Base-by-base conservation (phyloP, 2,113 vertebrate species). In the Ciconia stormi region DNA sequence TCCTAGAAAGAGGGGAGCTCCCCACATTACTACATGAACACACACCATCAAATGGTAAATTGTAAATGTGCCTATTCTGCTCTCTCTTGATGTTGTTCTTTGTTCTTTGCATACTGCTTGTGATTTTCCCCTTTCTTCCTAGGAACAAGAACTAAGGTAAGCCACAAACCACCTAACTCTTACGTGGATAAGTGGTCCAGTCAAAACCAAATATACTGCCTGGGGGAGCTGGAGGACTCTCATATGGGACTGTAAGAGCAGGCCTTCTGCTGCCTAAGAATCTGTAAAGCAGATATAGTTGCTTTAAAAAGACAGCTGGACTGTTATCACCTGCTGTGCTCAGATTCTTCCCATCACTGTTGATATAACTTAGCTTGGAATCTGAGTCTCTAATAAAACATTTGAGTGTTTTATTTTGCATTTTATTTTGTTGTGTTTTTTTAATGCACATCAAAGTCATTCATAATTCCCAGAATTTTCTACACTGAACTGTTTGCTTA, bases 401-500 rank as follows among this genome's bases (percentile, higher is more conserved):
- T 88, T 81, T n/a, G 78, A 82, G 30, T 96, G 87, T 83, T 97
- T 96, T 96, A 96, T 85, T 97, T 96, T 94, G 65, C 23, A 42
- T 95, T 94, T 81, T 91, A 93, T 95, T 95, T 93, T 87, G 34
- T 70, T 55, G 40, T 42, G 3, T 65, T 94, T 92, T 71, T 90
- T 89, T 49, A 95, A 97, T 92, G 42, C 38, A 77, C 93, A 96
- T 90, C 90, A 87, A 96, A 95, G 71, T 88, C 36, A 95, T 95
- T 89, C 82, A 93, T 87, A 96, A 96, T 95, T 97, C 72, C 56
- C 69, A 84, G 79, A 96, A 91, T 96, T 92, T 95, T 96, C 70
- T 96, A n/a, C 84, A 82, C n/a, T 91, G 66, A 95, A 78, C 44
- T 96, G 73, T 96, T 97, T 96, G 58, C 61, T 95, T 96, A 97